Conservation (phyloP, 2,888 invertebrate species). For the Anticlea derivata region DNA sequence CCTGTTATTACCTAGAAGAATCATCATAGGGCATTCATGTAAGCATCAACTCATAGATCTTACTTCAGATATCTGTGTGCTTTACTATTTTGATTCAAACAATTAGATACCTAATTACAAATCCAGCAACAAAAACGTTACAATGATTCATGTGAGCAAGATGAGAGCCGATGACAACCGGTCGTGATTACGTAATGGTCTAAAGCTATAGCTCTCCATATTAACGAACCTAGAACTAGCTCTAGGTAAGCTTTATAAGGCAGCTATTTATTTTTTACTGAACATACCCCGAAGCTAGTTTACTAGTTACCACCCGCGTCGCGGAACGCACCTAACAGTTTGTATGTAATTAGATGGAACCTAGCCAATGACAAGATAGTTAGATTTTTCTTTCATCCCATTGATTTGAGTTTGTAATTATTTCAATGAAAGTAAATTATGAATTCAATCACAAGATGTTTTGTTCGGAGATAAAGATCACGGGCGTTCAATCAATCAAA, state of each 20-base stretch:
- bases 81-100: constrained; percentile 51
- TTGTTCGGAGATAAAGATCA: constrained; percentile 59
- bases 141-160: constrained; percentile 39
- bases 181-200: constrained; percentile 25
- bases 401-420: constrained; percentile 41
- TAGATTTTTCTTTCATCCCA: constrained; percentile 30
- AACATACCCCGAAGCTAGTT: constrained; percentile 10
- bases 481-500: constrained; percentile 58
- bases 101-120: constrained; percentile 62
- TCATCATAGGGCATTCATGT: no score
- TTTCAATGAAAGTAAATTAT: constrained; percentile 53
- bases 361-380: constrained; percentile 30
- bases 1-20: no score
- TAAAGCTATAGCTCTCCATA: constrained; percentile 6
- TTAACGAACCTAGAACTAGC: constrained; percentile 28
- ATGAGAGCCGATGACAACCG: constrained; percentile 24
- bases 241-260: constrained; percentile 23
- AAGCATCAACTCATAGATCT: neutral
- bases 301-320: constrained; percentile 41
- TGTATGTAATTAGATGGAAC: constrained; percentile 32
- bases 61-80: constrained; percentile 18
- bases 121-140: constrained; percentile 50
- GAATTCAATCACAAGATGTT: constrained; percentile 56
- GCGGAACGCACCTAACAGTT: constrained; percentile 21
- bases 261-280: constrained; percentile 33